phyloP scores from a whole-genome alignment of 2,113 vertebrate genomes.

The Malurus melanocephalus region DNA sequence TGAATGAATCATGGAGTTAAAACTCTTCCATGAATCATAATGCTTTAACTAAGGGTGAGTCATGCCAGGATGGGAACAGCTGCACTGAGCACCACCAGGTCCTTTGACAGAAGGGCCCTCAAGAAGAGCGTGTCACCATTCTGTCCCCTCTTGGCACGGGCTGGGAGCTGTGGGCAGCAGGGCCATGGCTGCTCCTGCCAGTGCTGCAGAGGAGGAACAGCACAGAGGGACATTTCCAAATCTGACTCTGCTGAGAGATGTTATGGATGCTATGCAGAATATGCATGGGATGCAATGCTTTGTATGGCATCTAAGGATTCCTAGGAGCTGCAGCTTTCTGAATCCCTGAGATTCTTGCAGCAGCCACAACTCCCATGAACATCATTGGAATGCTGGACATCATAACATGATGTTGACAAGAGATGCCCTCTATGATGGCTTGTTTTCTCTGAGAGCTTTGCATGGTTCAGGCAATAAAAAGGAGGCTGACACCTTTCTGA shows the following conservation, averaged over 20 bases:
- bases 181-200: not conserved
- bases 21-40: constrained; percentile 27
- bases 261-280: rapidly evolving
- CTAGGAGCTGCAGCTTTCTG: not conserved
- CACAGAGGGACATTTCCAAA: not conserved
- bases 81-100: not conserved
- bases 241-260: not conserved
- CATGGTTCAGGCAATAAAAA: not conserved
- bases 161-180: not conserved
- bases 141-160: not conserved
- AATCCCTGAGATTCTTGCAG: not conserved
- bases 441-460: not conserved
- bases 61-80: not conserved
- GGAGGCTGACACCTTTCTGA: not conserved
- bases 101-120: not conserved
- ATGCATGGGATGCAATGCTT: not conserved
- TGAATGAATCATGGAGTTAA: constrained; percentile 42
- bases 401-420: not conserved
- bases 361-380: not conserved
- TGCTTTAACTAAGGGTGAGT: constrained; percentile 37
- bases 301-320: not conserved
- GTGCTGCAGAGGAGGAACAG: not conserved
- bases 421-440: not conserved
- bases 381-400: not conserved
- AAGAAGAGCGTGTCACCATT: rapidly evolving